Conservation (phyloP, 2,888 invertebrate species). For the Bombyx huttoni region DNA sequence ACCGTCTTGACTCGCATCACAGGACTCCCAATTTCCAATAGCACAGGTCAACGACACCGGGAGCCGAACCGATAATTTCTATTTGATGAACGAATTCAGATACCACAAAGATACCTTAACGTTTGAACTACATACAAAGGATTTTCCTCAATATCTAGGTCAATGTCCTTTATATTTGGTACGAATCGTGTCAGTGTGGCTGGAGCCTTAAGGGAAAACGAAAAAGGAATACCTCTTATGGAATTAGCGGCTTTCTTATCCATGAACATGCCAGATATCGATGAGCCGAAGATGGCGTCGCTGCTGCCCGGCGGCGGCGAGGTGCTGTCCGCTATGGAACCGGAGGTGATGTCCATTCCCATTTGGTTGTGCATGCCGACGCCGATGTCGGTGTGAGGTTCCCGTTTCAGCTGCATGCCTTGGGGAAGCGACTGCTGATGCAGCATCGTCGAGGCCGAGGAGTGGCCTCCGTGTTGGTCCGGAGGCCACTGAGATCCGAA, state of each 20-base stretch:
- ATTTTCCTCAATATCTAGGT: background rate
- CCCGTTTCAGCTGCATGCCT: constrained; percentile 50
- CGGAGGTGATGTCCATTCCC: constrained; percentile 50
- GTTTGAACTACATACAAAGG: background rate
- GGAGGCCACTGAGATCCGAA: constrained; percentile 70
- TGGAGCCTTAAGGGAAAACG: background rate
- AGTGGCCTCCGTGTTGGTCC: constrained; percentile 61
- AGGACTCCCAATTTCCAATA: background rate
- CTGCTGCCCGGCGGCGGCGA: constrained; percentile 71
- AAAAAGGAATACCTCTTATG: constrained; percentile 71
- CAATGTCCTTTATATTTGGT: background rate
- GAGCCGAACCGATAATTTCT: background rate
- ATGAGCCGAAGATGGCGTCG: constrained; percentile 59
- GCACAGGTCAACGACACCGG: background rate
- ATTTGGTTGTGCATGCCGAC: constrained; percentile 47
- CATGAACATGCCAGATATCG: constrained; percentile 64
- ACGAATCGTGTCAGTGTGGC: too few species aligned
- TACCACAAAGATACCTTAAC: background rate
- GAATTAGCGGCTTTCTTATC: constrained; percentile 76
- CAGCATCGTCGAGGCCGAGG: constrained; percentile 60
- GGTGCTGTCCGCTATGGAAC: constrained; percentile 72
- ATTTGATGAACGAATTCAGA: background rate
- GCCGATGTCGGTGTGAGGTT: constrained; percentile 46
- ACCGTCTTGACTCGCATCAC: background rate
- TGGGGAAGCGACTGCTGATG: constrained; percentile 43